Evolutionary conservation across 2,888 invertebrate species (phyloP), one percentile per base, ranked within the genome.

Genomic region (Amiota minor): DNA sequence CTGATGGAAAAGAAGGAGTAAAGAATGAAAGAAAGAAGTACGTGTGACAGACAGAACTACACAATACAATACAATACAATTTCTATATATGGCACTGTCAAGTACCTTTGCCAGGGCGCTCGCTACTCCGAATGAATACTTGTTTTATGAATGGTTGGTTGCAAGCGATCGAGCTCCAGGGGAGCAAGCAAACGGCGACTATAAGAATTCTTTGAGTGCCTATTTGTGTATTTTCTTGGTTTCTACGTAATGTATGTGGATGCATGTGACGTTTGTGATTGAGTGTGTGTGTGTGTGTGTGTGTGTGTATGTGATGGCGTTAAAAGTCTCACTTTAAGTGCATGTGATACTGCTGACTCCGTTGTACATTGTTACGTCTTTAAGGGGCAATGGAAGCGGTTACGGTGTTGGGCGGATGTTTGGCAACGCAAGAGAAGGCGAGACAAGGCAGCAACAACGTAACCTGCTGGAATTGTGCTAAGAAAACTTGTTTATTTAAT

Each of bases 401-500:
- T 20, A n/a, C 2, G 53, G 23, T n/a, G 18, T 16, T 16, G 18
- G 8, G 59, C 16, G 12, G 59, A 20, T 20, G 20, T 18, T 18
- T 53, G 14, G 14, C 53, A 8, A 14, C 9, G 14, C 12, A n/a
- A 16, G 53, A 53, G 35, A 35, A 35, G 35, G 35, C 35, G 35
- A 35, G 35, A 35, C 4, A 35, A 35, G 35, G 0, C 6, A 6
- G 6, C 6, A 35, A 35, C 35, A 35, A 6, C 35, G 35, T 35
- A 35, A 35, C 20, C 4, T 49, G 59, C 50, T 45, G n/a, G 6
- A 1, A 12, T 9, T 14, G 11, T 8, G 20, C 16, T 69, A 3
- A 53, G 20, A 47, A 45, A 35, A 68, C 72, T 70, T 80, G 79
- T 80, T 82, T 79, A 78, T 78, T 81, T 80, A 72, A 77, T 80